phyloP scores from a whole-genome alignment of 2,888 invertebrate genomes.

The Lasioglossum figueresi region DNA sequence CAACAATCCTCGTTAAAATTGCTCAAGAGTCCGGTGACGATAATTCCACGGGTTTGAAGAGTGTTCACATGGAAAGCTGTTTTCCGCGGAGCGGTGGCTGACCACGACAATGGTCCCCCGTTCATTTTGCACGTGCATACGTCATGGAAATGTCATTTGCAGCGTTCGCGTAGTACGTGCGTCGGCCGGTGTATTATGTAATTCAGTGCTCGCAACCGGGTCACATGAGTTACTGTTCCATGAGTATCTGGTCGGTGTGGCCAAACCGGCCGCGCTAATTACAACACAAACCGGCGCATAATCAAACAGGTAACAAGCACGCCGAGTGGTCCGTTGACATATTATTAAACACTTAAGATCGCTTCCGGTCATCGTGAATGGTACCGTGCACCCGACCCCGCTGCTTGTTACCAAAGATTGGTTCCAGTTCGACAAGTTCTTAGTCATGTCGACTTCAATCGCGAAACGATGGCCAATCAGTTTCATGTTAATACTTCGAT shows the following conservation, averaged over 20 bases:
- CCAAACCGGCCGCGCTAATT: conserved; percentile 68
- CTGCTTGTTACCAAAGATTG: not conserved
- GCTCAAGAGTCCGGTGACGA: not conserved
- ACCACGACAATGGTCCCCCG: conserved; percentile 29
- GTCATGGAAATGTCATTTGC: conserved; percentile 70
- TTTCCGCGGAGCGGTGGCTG: conserved; percentile 8
- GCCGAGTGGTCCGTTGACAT: conserved; percentile 36
- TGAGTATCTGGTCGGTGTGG: conserved; percentile 64
- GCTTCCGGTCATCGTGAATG: conserved; percentile 11
- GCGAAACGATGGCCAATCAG: not conserved
- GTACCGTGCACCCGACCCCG: not conserved
- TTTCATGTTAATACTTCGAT: too few species aligned
- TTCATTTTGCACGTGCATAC: conserved; percentile 57
- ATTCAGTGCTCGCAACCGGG: conserved; percentile 70
- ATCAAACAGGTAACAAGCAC: conserved; percentile 64
- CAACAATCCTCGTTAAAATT: conserved; percentile 2
- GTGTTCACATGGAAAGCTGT: conserved; percentile 13
- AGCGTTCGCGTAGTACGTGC: conserved; percentile 51
- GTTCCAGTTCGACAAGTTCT: not conserved
- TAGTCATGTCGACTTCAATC: not conserved
- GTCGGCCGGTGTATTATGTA: conserved; percentile 64
- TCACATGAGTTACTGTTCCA: conserved; percentile 69
- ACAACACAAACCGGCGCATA: conserved; percentile 68
- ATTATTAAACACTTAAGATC: conserved; percentile 67
- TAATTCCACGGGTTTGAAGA: not conserved